Evolutionary conservation across 2,113 vertebrate species (phyloP), one percentile per base, ranked within the genome.

Genomic region (Promerops cafer): DNA sequence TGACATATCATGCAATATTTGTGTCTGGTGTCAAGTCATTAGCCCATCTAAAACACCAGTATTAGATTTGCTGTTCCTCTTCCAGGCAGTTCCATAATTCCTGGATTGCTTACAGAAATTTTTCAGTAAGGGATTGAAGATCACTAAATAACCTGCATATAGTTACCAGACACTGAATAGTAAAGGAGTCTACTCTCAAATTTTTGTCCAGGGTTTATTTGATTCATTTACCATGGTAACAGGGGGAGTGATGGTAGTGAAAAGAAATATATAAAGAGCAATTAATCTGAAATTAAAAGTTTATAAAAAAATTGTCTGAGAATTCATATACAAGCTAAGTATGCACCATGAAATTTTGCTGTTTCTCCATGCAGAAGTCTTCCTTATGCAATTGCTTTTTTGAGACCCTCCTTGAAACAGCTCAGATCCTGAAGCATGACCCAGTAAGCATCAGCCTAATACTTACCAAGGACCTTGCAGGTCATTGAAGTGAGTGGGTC

Each of bases 161-260:
- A 52, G 11, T 85, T 92, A 30, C 9, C 27, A 66, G 72, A 39
- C 19, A 33, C 28, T 68, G 49, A 89, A 84, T 6, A 44, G 44
- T 39, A 77, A 76, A 80, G 14, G n/a, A 74, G 4, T 17, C 16
- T 76, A 4, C 16, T 78, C 27, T 75, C 8, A 65, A 64, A 19
- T 64, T 53, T 27, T 53, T 71, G 16, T 39, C 87, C 23, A n/a
- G 24, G 17, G 1, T 5, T 76, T 31, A 45, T 79, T 85, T 54
- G 5, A 30, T 31, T 89, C 0, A 59, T 77, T 77, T 80, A 37
- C 21, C 4, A 2, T 27, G 9, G 54, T 70, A 9, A 42, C 2
- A 1, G 37, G 4, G 7, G 3, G 1, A 54, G 5, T 40, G 21
- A 24, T 52, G 21, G 9, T 26, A 6, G 3, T 45, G 7, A 89